Evolutionary conservation across 2,797 vertebrate genomes (phyloP).

Genomic region (Spinus pinus): DNA sequence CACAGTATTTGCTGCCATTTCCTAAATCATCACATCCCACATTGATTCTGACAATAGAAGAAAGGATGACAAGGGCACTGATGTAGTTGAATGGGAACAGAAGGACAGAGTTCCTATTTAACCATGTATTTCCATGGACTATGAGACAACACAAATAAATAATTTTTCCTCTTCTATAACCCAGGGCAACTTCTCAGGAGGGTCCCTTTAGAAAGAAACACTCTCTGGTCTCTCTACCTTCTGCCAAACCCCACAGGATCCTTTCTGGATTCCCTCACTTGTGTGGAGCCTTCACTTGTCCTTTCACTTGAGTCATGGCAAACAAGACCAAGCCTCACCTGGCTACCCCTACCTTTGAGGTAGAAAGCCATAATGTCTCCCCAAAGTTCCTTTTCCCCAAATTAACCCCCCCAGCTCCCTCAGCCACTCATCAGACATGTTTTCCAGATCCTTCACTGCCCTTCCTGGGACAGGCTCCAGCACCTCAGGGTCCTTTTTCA

Average conservation of each 20-base stretch:
- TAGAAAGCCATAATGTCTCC: neutral
- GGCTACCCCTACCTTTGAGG: neutral
- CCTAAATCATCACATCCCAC: slow-evolving; percentile 45
- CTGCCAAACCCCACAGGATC: neutral
- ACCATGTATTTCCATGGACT: neutral
- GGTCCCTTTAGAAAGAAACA: neutral
- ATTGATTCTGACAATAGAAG: slow-evolving; percentile 5
- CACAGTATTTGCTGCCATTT: slow-evolving; percentile 36
- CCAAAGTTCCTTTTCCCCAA: neutral
- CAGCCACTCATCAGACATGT: neutral
- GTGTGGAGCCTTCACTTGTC: too few species aligned
- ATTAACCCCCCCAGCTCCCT: neutral
- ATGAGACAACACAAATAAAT: neutral
- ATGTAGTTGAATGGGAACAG: neutral
- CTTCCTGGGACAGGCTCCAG: neutral
- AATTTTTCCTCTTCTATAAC: neutral
- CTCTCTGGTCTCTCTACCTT: neutral
- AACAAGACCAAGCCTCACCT: neutral
- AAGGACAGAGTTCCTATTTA: neutral
- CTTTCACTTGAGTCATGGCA: neutral
- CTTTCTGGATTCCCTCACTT: neutral
- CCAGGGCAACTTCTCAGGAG: neutral
- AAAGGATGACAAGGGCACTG: neutral
- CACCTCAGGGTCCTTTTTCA: neutral
- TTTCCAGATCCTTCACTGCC: neutral